Conservation (phyloP, 1,140 invertebrate species). For the Leptinotarsa texana region DNA sequence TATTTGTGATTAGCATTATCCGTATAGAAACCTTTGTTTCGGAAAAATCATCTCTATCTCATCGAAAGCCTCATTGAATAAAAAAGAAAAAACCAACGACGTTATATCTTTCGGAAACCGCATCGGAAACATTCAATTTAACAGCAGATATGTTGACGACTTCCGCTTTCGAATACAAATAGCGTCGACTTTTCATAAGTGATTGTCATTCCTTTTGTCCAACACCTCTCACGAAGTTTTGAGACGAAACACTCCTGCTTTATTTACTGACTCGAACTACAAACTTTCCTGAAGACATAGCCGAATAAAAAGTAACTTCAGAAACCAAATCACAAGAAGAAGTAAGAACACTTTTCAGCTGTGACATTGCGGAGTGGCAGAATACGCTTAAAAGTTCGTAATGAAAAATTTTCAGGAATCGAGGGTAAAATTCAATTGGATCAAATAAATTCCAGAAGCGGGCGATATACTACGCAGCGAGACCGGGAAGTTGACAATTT, state of each 20-base stretch:
- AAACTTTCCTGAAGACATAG: background rate
- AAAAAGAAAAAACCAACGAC: too few relatives aligned
- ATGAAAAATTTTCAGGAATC: background rate
- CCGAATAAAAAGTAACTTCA: background rate
- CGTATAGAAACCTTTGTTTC: too few relatives aligned
- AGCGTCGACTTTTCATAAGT: background rate
- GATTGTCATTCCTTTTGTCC: background rate
- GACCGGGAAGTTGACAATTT: background rate
- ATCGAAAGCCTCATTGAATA: too few relatives aligned
- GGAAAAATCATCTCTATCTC: too few relatives aligned
- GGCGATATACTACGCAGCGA: background rate
- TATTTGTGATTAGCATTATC: too few relatives aligned
- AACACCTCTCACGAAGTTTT: background rate
- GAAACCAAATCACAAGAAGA: background rate
- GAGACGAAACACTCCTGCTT: background rate
- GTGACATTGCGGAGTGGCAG: conserved; percentile 1
- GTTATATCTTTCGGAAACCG: too few relatives aligned
- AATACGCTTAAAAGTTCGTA: conserved; percentile 6
- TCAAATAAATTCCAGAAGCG: background rate
- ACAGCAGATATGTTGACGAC: too few relatives aligned
- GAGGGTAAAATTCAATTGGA: conserved; percentile 1
- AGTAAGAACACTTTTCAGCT: conserved; percentile 3
- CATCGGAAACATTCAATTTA: too few relatives aligned
- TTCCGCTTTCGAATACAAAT: background rate
- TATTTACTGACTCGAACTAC: background rate